Percentiles rank a stretch among this genome's conserved stretches.
Conservation (phyloP, 2,888 invertebrate species). For the Hemistola chrysoprasaria region DNA sequence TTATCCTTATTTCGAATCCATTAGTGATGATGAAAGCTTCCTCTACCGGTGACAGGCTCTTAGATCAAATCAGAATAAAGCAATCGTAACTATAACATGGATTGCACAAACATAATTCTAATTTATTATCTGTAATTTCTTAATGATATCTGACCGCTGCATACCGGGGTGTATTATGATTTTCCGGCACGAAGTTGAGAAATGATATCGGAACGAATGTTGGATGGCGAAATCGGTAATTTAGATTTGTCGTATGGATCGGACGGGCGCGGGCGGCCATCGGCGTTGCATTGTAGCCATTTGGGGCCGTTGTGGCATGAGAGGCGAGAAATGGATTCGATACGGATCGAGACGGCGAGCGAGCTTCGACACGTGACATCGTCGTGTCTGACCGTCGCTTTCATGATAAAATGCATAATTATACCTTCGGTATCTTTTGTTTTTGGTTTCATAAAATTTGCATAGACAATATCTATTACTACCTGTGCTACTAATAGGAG, state of each 20-base stretch:
- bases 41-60: conserved; percentile 17
- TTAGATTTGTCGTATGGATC: conserved; percentile 63
- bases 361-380: conserved; percentile 49
- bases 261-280: conserved; percentile 36
- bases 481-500: no score
- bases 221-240: conserved; percentile 64
- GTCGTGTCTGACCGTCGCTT: neutral
- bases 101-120: conserved; percentile 35
- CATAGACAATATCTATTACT: no score
- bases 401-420: no score
- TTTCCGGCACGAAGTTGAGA: conserved; percentile 55
- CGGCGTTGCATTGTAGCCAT: conserved; percentile 63
- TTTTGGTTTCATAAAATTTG: no score
- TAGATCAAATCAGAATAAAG: conserved; percentile 15
- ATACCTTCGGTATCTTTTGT: no score
- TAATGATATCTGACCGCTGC: conserved; percentile 37
- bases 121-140: conserved; percentile 44
- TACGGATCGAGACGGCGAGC: conserved; percentile 54
- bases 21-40: conserved; percentile 20
- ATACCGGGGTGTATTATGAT: conserved; percentile 36
- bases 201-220: conserved; percentile 77
- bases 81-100: conserved; percentile 12
- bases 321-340: conserved; percentile 65
- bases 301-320: conserved; percentile 32
- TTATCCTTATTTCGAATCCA: conserved; percentile 13